phyloP scores from a whole-genome alignment of 2,888 invertebrate species.

The Pammene aurita region DNA sequence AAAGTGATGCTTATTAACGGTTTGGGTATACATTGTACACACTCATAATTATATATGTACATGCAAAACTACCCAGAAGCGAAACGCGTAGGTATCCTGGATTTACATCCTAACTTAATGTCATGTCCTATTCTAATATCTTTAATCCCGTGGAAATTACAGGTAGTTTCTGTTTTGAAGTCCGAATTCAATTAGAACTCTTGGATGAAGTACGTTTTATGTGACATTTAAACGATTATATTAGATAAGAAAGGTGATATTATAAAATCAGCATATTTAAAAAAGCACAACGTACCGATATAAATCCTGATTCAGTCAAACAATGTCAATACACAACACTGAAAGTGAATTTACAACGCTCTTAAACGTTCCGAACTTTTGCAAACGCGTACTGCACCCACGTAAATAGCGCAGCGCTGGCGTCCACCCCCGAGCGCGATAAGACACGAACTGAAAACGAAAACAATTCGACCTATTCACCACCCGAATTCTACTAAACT shows the following conservation, averaged over 20 bases:
- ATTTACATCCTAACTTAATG: too few species aligned
- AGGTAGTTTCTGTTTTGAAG: too few species aligned
- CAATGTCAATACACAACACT: slow-evolving; percentile 34
- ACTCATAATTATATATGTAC: too few species aligned
- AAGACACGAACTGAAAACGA: slow-evolving; percentile 35
- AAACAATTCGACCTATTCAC: slow-evolving; percentile 31
- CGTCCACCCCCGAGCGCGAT: slow-evolving; percentile 26
- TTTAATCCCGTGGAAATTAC: too few species aligned
- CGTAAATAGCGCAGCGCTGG: slow-evolving; percentile 14
- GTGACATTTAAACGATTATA: too few species aligned
- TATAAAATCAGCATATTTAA: background rate
- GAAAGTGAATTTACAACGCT: slow-evolving; percentile 29
- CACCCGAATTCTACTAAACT: slow-evolving; percentile 25
- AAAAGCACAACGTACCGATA: slow-evolving; percentile 21
- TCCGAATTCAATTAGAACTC: too few species aligned
- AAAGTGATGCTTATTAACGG: too few species aligned
- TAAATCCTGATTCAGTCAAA: slow-evolving; percentile 28
- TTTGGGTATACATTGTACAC: too few species aligned
- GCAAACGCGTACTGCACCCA: slow-evolving; percentile 19
- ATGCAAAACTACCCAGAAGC: too few species aligned
- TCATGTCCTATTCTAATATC: too few species aligned
- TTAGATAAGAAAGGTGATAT: background rate
- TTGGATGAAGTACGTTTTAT: too few species aligned
- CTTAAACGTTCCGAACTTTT: slow-evolving; percentile 29
- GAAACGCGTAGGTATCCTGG: too few species aligned